These are phyloP conservation scores for Etheostoma perlongum DNA, from an alignment of 2,797 vertebrate genomes.

Conservation along the genomic window DNA sequence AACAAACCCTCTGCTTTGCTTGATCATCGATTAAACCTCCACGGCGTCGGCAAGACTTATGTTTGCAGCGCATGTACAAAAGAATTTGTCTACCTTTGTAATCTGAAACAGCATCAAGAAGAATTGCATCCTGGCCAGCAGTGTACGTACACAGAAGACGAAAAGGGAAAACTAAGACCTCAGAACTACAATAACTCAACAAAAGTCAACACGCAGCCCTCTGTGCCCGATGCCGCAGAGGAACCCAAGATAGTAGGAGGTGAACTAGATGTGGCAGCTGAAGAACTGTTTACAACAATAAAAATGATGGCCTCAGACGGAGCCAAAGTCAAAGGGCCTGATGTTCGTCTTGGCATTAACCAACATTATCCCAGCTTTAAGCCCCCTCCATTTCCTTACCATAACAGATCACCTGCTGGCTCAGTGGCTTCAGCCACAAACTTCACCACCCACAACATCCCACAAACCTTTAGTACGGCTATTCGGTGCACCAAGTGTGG, in stretches of 20 bases:
- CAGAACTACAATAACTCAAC: constrained; percentile 94
- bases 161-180: constrained; percentile 94
- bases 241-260: constrained; percentile 55
- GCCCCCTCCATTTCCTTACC: constrained; percentile 97
- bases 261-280: constrained; percentile 85
- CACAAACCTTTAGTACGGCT: constrained; percentile 97
- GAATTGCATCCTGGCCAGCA: constrained; percentile 94
- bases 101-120: constrained; percentile 96
- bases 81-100: constrained; percentile 98
- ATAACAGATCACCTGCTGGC: constrained; percentile 92
- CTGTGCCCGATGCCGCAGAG: constrained; percentile 25
- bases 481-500: constrained; percentile 99
- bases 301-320: constrained; percentile 95
- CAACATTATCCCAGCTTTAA: constrained; percentile 99
- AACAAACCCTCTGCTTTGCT: constrained; percentile 88
- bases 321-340: constrained; percentile 91
- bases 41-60: constrained; percentile 95
- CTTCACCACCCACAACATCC: constrained; percentile 99
- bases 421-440: constrained; percentile 93
- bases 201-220: constrained; percentile 57
- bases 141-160: constrained; percentile 92
- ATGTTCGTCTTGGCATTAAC: constrained; percentile 96
- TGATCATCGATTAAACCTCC: constrained; percentile 93
- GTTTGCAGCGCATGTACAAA: constrained; percentile 94
- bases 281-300: constrained; percentile 95